Base-by-base conservation (phyloP, 2,113 vertebrate species). In the Baryphthengus martii region DNA sequence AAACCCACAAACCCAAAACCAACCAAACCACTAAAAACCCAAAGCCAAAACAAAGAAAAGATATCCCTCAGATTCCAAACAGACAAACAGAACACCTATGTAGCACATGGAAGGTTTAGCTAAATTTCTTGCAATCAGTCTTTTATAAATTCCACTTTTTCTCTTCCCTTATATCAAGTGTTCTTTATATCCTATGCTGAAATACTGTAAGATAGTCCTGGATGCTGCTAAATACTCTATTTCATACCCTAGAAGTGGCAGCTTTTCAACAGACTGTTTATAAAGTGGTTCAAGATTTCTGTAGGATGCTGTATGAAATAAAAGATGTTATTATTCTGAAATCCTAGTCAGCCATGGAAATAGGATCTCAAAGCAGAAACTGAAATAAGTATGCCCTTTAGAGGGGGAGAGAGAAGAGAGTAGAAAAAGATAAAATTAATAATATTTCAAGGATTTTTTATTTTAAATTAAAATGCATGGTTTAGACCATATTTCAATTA, bases 401-500 rank as follows among this genome's bases (percentile, higher is more conserved):
- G 79, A 61, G 13, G 11, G 63, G 39, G 33, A 40, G 47, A 85
- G 21, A 85, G 19, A 76, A 94, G 62, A 93, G 66, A 89, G 76
- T 39, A 28, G 33, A 44, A 96, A 96, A 89, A 2, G 73, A 96
- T 95, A 91, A 97, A 97, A 98, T 97, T 95, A 97, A 91, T 95
- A 97, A 97, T 97, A 97, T 98, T 98, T 97, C 96, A 97, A 94
- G 83, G 85, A 89, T 96, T 97, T 97, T 96, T 97, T 96, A 86
- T 97, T 97, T 97, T 94, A 97, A 97, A 98, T 97, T 98, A 98
- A 98, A 98, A 98, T 98, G 94, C 95, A 97, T 72, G 86, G 84
- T 97, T 98, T 97, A 96, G 91, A 96, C 96, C 97, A 96, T 98
- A 97, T 98, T 98, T 98, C 97, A 98, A 98, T 98, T 98, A 98